Percentiles rank a stretch among this genome's conserved stretches.
These are phyloP conservation scores for Therioaphis trifolii DNA, from an alignment of 2,888 invertebrate genomes.

Conservation along the genomic window DNA sequence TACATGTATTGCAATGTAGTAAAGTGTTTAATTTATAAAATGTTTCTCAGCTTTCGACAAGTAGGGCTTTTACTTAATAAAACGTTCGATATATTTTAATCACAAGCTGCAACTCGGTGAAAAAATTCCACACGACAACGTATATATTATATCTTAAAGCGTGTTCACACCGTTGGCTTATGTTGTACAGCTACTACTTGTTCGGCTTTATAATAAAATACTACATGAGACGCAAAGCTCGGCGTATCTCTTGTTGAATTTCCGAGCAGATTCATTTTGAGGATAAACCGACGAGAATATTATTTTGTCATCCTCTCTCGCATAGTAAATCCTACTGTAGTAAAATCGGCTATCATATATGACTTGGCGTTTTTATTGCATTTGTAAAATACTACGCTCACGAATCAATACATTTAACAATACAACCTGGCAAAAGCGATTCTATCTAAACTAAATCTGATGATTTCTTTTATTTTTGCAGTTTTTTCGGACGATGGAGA, in stretches of 20 bases:
- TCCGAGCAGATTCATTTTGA: neutral
- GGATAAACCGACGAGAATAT: neutral
- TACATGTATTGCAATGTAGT: no score
- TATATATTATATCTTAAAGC: no score
- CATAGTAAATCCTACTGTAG: no score
- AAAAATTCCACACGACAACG: no score
- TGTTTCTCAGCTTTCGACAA: conserved; percentile 20
- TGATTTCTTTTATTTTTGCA: conserved; percentile 51
- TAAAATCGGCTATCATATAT: neutral
- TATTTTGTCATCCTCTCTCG: neutral
- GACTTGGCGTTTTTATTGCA: conserved; percentile 15
- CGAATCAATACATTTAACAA: neutral
- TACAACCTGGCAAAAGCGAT: neutral
- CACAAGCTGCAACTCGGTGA: no score
- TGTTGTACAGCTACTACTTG: no score
- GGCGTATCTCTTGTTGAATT: neutral
- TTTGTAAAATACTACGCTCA: neutral
- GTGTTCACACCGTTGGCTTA: no score
- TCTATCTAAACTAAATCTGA: neutral
- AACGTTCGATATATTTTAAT: no score
- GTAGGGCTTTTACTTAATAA: no score
- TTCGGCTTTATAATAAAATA: no score
- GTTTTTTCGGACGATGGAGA: conserved; percentile 64
- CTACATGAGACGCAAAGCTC: no score
- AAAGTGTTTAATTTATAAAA: conserved; percentile 26